Conservation (phyloP, 2,888 invertebrate species). For the Agapostemon virescens region DNA sequence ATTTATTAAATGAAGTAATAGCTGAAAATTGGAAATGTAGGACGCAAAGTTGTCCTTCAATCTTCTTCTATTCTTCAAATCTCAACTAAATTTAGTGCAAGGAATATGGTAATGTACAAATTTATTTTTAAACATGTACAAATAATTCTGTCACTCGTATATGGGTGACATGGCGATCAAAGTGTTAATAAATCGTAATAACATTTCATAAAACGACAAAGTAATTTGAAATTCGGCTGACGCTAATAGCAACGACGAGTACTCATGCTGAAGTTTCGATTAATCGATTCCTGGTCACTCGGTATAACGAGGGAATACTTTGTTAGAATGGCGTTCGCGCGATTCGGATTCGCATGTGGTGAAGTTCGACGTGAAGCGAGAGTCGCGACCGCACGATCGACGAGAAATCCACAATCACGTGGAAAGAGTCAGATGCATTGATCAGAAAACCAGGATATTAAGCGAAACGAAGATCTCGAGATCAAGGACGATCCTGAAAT, state of each 20-base stretch:
- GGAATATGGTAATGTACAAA: no score
- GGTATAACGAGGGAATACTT: background rate
- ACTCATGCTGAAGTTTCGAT: background rate
- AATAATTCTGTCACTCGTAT: no score
- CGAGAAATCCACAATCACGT: constrained; percentile 58
- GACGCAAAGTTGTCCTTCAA: no score
- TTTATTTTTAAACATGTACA: no score
- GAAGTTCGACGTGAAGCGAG: background rate
- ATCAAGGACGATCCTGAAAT: constrained; percentile 62
- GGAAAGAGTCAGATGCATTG: constrained; percentile 59
- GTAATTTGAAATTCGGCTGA: background rate
- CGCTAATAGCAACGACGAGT: background rate
- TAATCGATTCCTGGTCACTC: background rate
- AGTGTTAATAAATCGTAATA: background rate
- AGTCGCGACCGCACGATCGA: constrained; percentile 41
- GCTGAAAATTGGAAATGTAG: no score
- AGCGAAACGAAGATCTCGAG: constrained; percentile 64
- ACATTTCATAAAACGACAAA: background rate
- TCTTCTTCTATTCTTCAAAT: no score
- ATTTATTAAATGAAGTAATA: no score
- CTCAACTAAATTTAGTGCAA: no score
- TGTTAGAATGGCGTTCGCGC: background rate
- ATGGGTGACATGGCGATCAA: no score
- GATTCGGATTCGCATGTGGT: background rate
- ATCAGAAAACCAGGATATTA: constrained; percentile 57